Conservation (phyloP, 2,797 vertebrate genomes). For the Arnoldichthys spilopterus region DNA sequence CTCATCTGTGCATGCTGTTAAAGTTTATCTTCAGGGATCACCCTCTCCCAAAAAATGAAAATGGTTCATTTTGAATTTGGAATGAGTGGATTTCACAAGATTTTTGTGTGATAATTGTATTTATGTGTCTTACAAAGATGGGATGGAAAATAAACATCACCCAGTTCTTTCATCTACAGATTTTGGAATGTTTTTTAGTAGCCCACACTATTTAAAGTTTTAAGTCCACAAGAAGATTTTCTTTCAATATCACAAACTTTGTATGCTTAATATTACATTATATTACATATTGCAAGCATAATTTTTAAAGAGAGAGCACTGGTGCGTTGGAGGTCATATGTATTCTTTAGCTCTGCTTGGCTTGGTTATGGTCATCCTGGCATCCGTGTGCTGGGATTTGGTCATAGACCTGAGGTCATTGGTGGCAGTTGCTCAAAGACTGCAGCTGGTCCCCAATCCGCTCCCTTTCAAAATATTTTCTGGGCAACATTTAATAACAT, state of each 20-base stretch:
- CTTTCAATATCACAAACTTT: no score
- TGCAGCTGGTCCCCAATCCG: constrained; percentile 5
- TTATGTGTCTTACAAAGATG: constrained; percentile 49
- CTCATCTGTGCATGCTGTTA: neutral
- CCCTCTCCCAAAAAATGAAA: neutral
- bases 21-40: neutral
- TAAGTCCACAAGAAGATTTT: no score
- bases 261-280: no score
- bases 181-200: neutral
- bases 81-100: constrained; percentile 17
- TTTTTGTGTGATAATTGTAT: constrained; percentile 48
- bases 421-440: neutral
- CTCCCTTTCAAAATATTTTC: neutral
- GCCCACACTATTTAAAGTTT: no score
- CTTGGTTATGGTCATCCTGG: neutral
- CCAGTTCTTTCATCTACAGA: neutral
- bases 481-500: neutral
- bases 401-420: neutral
- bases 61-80: neutral
- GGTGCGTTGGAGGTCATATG: no score
- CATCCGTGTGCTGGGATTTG: neutral
- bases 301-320: no score
- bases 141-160: constrained; percentile 39
- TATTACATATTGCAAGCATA: no score
- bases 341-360: no score